Percentiles rank a stretch among this genome's conserved stretches.
phyloP scores from a whole-genome alignment of 2,888 invertebrate species.

The Pediacus dermestoides region DNA sequence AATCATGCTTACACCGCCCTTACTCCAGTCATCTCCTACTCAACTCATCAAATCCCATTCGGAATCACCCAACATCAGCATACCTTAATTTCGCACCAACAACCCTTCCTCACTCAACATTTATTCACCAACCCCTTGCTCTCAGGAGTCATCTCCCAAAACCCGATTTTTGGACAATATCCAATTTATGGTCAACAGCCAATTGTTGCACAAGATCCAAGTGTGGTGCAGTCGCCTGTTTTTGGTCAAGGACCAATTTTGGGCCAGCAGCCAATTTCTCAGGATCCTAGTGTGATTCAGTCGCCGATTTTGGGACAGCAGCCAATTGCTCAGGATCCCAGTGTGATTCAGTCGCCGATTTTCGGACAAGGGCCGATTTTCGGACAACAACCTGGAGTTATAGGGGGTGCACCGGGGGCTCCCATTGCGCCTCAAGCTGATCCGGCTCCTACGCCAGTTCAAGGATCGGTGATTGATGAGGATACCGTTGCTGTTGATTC shows the following conservation, averaged over 20 bases:
- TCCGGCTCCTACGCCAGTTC: conserved; percentile 18
- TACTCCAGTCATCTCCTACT: conserved; percentile 44
- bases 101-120: conserved; percentile 14
- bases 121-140: not conserved
- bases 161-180: conserved; percentile 15
- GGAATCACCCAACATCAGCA: conserved; percentile 21
- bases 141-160: conserved; percentile 6
- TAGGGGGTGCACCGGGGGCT: conserved; percentile 14
- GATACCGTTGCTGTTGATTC: conserved; percentile 39
- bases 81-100: conserved; percentile 10
- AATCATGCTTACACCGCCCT: conserved; percentile 49
- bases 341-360: not conserved
- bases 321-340: conserved; percentile 11
- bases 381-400: conserved; percentile 1
- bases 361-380: not conserved
- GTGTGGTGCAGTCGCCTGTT: conserved; percentile 1
- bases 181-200: conserved; percentile 9
- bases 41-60: conserved; percentile 18
- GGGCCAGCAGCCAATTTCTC: conserved; percentile 10
- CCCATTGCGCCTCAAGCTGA: conserved; percentile 21
- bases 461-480: conserved; percentile 31
- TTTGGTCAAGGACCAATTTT: conserved; percentile 3
- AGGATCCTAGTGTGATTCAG: conserved; percentile 15
- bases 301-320: conserved; percentile 9
- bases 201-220: conserved; percentile 8